Percentiles rank a stretch among this genome's conserved stretches.
Conservation (phyloP, 2,113 vertebrate genomes). For the Pampusana beccarii region DNA sequence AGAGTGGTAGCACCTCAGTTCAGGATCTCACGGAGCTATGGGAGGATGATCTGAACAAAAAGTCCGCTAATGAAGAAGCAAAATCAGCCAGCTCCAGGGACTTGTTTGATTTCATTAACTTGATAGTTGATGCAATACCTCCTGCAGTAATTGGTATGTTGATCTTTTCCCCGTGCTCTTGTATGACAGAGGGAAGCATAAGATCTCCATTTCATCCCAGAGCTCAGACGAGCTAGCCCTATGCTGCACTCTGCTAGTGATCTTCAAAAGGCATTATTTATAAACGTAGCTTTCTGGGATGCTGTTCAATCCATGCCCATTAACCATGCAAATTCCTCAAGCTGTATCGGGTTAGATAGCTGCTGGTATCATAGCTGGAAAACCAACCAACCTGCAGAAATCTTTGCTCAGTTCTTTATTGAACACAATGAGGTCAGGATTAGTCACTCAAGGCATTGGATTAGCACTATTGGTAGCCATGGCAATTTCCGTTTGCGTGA, state of each 20-base stretch:
- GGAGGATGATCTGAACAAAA: conserved; percentile 56
- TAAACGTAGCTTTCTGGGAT: conserved; percentile 55
- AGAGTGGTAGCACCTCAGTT: neutral
- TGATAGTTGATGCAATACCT: conserved; percentile 51
- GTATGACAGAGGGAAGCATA: neutral
- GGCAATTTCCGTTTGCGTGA: conserved; percentile 67
- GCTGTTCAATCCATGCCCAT: conserved; percentile 42
- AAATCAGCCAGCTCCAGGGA: conserved; percentile 32
- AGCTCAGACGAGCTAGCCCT: conserved; percentile 7
- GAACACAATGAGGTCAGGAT: conserved; percentile 64
- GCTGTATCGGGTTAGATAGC: conserved; percentile 50
- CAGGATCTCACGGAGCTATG: conserved; percentile 3
- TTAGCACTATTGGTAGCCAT: conserved; percentile 70
- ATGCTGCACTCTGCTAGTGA: conserved; percentile 35
- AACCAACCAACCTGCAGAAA: conserved; percentile 59
- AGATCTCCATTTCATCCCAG: conserved; percentile 46
- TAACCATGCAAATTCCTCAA: conserved; percentile 66
- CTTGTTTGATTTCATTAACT: conserved; percentile 71
- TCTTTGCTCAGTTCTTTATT: conserved; percentile 53
- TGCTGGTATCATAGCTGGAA: conserved; percentile 49
- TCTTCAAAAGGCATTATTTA: conserved; percentile 66
- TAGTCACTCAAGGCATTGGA: conserved; percentile 58
- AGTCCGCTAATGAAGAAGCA: conserved; percentile 54
- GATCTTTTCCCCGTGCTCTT: conserved; percentile 55
- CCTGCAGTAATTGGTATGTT: conserved; percentile 51